Conservation (phyloP, 2,797 vertebrate species). For the Vipera ursinii region DNA sequence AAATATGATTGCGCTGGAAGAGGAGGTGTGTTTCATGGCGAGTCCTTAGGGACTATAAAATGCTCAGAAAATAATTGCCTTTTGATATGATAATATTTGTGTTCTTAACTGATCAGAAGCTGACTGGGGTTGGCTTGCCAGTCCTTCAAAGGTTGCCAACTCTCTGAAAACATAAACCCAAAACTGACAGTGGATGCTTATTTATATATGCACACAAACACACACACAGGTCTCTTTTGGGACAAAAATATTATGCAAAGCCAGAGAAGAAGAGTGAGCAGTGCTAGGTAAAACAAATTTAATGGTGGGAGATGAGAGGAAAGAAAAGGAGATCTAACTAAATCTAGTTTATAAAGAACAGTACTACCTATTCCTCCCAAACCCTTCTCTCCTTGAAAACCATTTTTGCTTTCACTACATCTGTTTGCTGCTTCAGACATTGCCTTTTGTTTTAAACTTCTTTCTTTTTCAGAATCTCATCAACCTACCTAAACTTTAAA, state of each 20-base stretch:
- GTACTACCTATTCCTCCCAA: not conserved
- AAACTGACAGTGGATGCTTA: not conserved
- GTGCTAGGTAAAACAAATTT: not conserved
- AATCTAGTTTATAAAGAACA: not conserved
- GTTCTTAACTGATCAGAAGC: constrained; percentile 35
- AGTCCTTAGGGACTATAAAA: constrained; percentile 72
- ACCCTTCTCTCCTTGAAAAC: not conserved
- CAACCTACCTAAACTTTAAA: not conserved
- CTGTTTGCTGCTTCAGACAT: not conserved
- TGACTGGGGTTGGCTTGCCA: constrained; percentile 11
- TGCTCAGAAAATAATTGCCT: constrained; percentile 63
- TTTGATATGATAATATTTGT: constrained; percentile 43
- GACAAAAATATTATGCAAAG: not conserved
- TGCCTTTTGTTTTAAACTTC: not conserved
- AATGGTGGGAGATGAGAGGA: not conserved
- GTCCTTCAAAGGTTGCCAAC: not conserved
- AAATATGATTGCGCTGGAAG: constrained; percentile 68
- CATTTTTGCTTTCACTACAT: not conserved
- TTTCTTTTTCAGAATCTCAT: not conserved
- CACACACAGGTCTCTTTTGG: not conserved
- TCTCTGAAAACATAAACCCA: not conserved
- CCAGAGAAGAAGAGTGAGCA: not conserved
- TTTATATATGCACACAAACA: not conserved
- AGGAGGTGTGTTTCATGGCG: constrained; percentile 68
- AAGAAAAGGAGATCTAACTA: not conserved